Evolutionary conservation across 2,888 invertebrate species (phyloP), one percentile per base, ranked within the genome.

Genomic region (Tetropium fuscum): DNA sequence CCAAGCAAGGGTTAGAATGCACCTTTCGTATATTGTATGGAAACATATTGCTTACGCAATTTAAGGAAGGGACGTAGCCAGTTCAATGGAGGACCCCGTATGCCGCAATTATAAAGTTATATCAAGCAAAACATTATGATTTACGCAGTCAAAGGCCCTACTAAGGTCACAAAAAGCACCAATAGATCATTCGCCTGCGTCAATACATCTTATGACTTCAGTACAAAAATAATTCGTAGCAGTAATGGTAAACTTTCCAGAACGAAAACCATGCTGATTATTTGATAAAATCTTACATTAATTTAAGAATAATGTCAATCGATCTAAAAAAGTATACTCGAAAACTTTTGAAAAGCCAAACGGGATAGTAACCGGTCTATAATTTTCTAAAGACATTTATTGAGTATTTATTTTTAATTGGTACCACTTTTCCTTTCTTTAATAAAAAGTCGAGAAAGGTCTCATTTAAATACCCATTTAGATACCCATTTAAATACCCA

Each of bases 131-230:
- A 11, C 13, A 13, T 34, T 13, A 11, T 34, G 34, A 34, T 34
- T 34, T 2, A 34, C 6, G 34, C 34, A 34, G 34, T 13, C 34
- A 34, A 34, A n/a, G 2, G 34, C 34, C 34, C 34, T 34, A 34
- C 34, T 34, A 1, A 34, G 34, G 11, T 34, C 34, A 5, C 34
- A 34, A 10, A 34, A 34, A 34, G 13, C 11, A 6, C 34, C 34
- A 34, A 34, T 13, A 27, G 27, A 10, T 2, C 27, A 27, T 5
- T 27, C 5, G 13, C 15, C 40, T n/a, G 2, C 43, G 11, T 43
- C 41, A 41, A 53, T 53, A 20, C 30, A 38, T 41, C 22, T 53
- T 2, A 53, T 43, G 19, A 53, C 22, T 25, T 27, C 27, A 18
- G 22, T 13, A 22, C 20, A 18, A 40, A 40, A 51, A 13, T 15